Base-by-base conservation (phyloP, 2,888 invertebrate species). In the Platycheirus albimanus region DNA sequence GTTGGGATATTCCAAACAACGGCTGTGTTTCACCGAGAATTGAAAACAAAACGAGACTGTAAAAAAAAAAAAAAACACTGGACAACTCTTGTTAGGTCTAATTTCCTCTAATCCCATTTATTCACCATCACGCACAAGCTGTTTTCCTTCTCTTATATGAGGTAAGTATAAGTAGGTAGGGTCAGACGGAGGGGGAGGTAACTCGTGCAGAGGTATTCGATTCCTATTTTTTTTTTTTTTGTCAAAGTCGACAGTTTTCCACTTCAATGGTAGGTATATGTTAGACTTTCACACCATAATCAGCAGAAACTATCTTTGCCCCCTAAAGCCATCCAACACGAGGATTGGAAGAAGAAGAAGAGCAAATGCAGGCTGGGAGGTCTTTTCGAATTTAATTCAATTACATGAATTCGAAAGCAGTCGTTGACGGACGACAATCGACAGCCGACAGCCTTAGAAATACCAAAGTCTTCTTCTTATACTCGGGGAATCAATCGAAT, bases 61-160 rank as follows among this genome's bases (percentile, higher is more conserved):
- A 20, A 51, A 51, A 41, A 15, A 49, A 71, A 49, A 28, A 6
- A 13, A 41, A 63, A 71, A 52, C 30, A 38, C 30, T 54, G 33
- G 36, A 20, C 52, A 38, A 56, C 67, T 71, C 77, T 77, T 67
- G 71, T 64, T 74, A 74, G 47, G 72, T 74, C 78, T 83, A 83
- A 83, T 83, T 83, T 74, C 83, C 56, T 69, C 19, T 83, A 83
- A 83, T 83, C 78, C 72, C 58, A 78, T 83, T 78, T 83, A 83
- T 72, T 74, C 58, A 56, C 45, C 67, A 78, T 28, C 72, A 83
- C 51, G 72, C 56, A 74, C 63, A 83, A 58, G 72, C 64, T 45
- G 54, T 33, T 43, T 47, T 58, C 8, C 79, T 47, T 58, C 8
- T 75, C 36, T 36, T 33, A 8, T 33, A 36, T 10, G 24, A n/a